A percentile compares a stretch with the other conserved stretches of the same genome.
Evolutionary conservation across 2,888 invertebrate genomes (phyloP).

Genomic region (Argyresthia goedartella): DNA sequence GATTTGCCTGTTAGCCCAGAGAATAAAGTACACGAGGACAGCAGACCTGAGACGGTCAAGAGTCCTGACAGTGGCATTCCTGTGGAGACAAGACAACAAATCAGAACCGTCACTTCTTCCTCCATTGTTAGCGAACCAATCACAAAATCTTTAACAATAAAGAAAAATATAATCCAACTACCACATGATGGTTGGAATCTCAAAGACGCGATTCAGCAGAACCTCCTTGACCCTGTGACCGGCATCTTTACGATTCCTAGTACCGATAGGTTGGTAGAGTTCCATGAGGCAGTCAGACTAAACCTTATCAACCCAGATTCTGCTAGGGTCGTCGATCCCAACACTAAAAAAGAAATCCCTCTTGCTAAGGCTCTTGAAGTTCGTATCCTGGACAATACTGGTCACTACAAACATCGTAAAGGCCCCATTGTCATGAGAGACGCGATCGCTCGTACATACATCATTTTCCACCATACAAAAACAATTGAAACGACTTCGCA

Average conservation of each 20-base stretch:
- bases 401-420: conserved; percentile 74
- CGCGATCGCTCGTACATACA: conserved; percentile 76
- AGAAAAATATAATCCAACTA: conserved; percentile 81
- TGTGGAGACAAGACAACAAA: conserved; percentile 34
- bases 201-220: conserved; percentile 85
- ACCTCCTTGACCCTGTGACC: conserved; percentile 83
- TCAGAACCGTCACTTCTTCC: conserved; percentile 52
- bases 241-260: conserved; percentile 90
- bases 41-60: conserved; percentile 69
- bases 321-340: conserved; percentile 84
- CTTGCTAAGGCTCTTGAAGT: conserved; percentile 82
- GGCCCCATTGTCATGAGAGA: conserved; percentile 78
- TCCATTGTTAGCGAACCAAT: conserved; percentile 55
- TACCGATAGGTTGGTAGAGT: conserved; percentile 85
- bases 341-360: conserved; percentile 76
- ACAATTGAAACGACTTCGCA: conserved; percentile 63
- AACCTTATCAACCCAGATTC: conserved; percentile 89
- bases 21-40: conserved; percentile 60
- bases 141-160: conserved; percentile 63
- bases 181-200: conserved; percentile 89
- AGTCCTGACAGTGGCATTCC: conserved; percentile 62
- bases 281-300: conserved; percentile 89
- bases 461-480: conserved; percentile 71
- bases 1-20: conserved; percentile 57
- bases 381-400: conserved; percentile 81